Base-by-base conservation (phyloP, 1,140 invertebrate genomes). In the Samia ricini region DNA sequence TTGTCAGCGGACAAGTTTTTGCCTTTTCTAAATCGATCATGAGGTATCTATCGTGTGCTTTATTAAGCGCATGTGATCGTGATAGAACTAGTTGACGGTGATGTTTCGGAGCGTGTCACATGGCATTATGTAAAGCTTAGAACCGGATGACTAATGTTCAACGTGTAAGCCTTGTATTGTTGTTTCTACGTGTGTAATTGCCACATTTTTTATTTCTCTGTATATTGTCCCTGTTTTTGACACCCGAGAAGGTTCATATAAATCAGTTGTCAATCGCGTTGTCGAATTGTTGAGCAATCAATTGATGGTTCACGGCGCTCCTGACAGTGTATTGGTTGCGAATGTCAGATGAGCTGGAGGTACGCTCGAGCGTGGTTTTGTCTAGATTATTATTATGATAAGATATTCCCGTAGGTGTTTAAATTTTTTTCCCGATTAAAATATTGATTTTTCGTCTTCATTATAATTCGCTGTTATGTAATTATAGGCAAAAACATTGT, bases 261-360 rank as follows among this genome's bases (percentile, higher is more conserved):
- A 86, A 89, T 89, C 86, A 84, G 79, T 82, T 89, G 86, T 89
- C 85, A 84, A 73, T 72, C 71, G 61, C 70, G 64, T 3, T 42
- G 33, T 42, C 66, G 84, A 76, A 77, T 81, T 79, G 75, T 68
- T 66, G 54, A 62, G 72, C 76, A 76, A 86, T 88, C 77, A 80
- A 81, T 86, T 76, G 77, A 77, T 61, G n/a, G 81, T 85, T 76
- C 70, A 66, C 64, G 66, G 69, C 64, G 59, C 61, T 36, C 26
- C 79, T 88, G 83, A 84, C 80, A 84, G 85, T 82, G 83, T 78
- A 60, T 52, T 61, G 15, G 65, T 52, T 21, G 51, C 68, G 73
- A 72, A 78, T 76, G 67, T 73, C 64, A 58, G 74, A 61, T 71
- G 76, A 76, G 79, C 69, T 81, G 73, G 73, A 74, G 79, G n/a